These are phyloP conservation scores for Coregonus ussuriensis DNA, from an alignment of 2,797 vertebrate species.

Conservation along the genomic window DNA sequence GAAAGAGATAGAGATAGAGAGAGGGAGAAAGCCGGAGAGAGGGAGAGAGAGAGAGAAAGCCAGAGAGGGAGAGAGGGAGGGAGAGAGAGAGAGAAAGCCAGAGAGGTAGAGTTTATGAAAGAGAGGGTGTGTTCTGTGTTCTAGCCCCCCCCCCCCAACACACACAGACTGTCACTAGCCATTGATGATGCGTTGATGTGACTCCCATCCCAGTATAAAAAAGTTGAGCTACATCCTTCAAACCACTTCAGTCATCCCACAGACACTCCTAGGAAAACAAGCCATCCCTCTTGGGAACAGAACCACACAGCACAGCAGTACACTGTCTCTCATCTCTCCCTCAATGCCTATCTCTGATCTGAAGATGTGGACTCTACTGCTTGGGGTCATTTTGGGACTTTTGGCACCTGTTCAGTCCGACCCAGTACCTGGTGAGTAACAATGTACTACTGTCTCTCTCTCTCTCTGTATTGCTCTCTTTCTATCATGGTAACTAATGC, in stretches of 20 bases:
- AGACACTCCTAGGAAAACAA: neutral
- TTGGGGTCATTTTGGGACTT: slow-evolving; percentile 52
- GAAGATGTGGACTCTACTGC: slow-evolving; percentile 54
- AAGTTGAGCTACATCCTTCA: slow-evolving; percentile 30
- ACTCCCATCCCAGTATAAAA: slow-evolving; percentile 58
- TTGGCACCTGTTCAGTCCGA: slow-evolving; percentile 43
- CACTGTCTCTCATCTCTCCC: neutral
- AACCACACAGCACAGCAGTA: neutral
- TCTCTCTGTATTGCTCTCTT: neutral
- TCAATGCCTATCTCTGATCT: neutral
- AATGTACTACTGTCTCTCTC: neutral
- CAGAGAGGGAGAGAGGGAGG: too few species aligned
- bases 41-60: neutral
- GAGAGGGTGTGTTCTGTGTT: slow-evolving; percentile 51
- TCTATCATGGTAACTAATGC: neutral
- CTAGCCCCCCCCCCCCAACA: slow-evolving; percentile 23
- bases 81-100: slow-evolving; percentile 4
- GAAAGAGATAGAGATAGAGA: too few species aligned
- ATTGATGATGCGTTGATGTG: slow-evolving; percentile 28
- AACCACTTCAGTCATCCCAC: slow-evolving; percentile 19
- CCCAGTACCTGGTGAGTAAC: slow-evolving; percentile 54
- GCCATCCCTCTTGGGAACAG: neutral
- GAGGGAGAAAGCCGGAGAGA: too few species aligned
- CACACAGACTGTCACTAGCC: slow-evolving; percentile 27
- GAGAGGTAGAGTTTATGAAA: neutral